A percentile compares a stretch with the other conserved stretches of the same genome.
Conservation (phyloP, 2,888 invertebrate species). For the Drosophila gaucha region DNA sequence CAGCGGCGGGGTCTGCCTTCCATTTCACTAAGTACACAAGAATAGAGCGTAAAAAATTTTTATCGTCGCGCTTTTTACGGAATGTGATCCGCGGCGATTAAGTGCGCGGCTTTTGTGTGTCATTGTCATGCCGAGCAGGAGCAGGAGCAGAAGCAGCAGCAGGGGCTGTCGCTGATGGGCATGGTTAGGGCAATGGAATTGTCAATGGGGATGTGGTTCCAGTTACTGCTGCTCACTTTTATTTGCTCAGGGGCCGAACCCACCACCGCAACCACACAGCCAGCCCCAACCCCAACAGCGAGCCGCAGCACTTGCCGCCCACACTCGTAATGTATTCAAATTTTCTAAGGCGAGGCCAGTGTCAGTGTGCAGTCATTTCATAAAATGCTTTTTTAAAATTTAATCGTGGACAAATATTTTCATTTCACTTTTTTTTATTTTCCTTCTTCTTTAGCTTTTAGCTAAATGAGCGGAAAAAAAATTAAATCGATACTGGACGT, state of each 20-base stretch:
- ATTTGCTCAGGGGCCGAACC: conserved; percentile 62
- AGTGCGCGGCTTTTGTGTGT: conserved; percentile 82
- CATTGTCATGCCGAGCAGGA: conserved; percentile 73
- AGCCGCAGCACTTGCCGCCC: conserved; percentile 35
- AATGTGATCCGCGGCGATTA: conserved; percentile 83
- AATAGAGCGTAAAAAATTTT: conserved; percentile 76
- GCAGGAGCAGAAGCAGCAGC: not conserved
- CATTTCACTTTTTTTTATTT: conserved; percentile 57
- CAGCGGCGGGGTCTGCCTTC: conserved; percentile 48
- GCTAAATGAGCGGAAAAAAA: conserved; percentile 83
- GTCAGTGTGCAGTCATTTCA: conserved; percentile 76
- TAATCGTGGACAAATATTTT: conserved; percentile 83
- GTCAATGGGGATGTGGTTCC: conserved; percentile 27
- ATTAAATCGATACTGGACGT: conserved; percentile 81
- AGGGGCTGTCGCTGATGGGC: conserved; percentile 18
- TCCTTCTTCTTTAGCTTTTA: conserved; percentile 68
- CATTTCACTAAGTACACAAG: conserved; percentile 79
- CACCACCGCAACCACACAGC: conserved; percentile 33
- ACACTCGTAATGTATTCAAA: conserved; percentile 75
- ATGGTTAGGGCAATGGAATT: conserved; percentile 12
- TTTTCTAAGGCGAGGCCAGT: conserved; percentile 80
- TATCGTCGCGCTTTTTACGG: conserved; percentile 82
- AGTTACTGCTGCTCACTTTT: conserved; percentile 46
- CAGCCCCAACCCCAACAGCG: conserved; percentile 17
- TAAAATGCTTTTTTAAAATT: conserved; percentile 78